These are phyloP conservation scores for Nephrotoma appendiculata DNA, from an alignment of 2,888 invertebrate species.

Conservation along the genomic window DNA sequence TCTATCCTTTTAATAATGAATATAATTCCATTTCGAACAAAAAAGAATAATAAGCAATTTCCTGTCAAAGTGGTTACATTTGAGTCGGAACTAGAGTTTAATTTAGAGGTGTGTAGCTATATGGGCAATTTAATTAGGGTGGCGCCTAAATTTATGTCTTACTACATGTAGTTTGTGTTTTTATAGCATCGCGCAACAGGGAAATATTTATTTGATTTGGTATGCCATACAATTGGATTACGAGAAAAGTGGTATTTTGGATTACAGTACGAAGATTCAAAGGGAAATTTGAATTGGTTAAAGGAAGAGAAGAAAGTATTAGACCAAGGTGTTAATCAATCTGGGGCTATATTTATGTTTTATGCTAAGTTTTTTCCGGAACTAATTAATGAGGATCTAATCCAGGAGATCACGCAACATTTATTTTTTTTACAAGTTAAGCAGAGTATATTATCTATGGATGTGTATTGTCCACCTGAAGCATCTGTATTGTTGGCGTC, in stretches of 20 bases:
- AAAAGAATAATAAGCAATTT: slow-evolving; percentile 52
- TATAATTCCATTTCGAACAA: slow-evolving; percentile 31
- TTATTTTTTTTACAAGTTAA: slow-evolving; percentile 95
- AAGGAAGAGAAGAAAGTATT: slow-evolving; percentile 89
- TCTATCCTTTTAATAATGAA: background rate
- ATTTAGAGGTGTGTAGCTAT: slow-evolving; percentile 59
- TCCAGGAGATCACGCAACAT: slow-evolving; percentile 97
- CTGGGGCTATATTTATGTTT: slow-evolving; percentile 73
- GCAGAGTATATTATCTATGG: slow-evolving; percentile 94
- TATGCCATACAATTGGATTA: slow-evolving; percentile 90
- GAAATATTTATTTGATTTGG: slow-evolving; percentile 89
- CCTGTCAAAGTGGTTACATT: slow-evolving; percentile 91
- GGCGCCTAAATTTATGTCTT: background rate
- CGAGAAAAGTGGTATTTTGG: slow-evolving; percentile 97
- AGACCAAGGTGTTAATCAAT: slow-evolving; percentile 67
- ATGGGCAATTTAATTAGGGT: slow-evolving; percentile 9
- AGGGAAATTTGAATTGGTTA: slow-evolving; percentile 87
- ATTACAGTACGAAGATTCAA: slow-evolving; percentile 83
- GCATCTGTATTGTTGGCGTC: slow-evolving; percentile 93
- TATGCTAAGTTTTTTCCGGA: slow-evolving; percentile 97
- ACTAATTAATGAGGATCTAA: slow-evolving; percentile 92
- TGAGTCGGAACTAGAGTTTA: slow-evolving; percentile 96
- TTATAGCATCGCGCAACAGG: slow-evolving; percentile 83
- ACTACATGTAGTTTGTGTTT: background rate
- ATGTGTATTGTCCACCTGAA: slow-evolving; percentile 97